phyloP scores from a whole-genome alignment of 2,888 invertebrate genomes.

The Lottia scabra region DNA sequence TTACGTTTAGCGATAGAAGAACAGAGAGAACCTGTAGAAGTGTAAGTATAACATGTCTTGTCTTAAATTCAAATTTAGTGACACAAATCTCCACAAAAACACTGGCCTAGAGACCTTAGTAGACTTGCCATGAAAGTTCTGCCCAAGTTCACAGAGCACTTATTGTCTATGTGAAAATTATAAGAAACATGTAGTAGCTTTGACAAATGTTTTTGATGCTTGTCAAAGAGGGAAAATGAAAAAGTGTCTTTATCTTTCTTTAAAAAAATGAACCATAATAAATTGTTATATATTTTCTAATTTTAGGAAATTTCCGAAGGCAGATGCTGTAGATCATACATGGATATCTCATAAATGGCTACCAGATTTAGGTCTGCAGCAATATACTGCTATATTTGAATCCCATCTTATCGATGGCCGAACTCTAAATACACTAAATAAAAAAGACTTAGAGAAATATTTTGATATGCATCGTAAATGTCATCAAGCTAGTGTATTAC shows the following conservation, averaged over 20 bases:
- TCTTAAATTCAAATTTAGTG: background rate
- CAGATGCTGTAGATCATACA: constrained; percentile 87
- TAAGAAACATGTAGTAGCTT: too few relatives aligned
- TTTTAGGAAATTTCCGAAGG: constrained; percentile 80
- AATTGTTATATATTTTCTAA: background rate
- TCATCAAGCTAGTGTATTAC: constrained; percentile 93
- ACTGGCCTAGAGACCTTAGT: background rate
- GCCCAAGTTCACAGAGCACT: too few relatives aligned
- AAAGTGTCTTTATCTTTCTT: too few relatives aligned
- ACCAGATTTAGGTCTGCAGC: constrained; percentile 88
- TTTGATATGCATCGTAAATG: constrained; percentile 92
- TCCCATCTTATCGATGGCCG: constrained; percentile 92
- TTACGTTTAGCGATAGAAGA: constrained; percentile 93
- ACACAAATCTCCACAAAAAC: too few relatives aligned
- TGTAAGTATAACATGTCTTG: constrained; percentile 68
- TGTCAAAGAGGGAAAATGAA: too few relatives aligned
- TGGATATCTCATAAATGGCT: constrained; percentile 96
- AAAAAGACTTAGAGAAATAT: constrained; percentile 94
- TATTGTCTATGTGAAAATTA: too few relatives aligned
- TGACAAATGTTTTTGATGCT: too few relatives aligned
- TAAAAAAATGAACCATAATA: too few relatives aligned
- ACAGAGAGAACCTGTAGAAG: constrained; percentile 86
- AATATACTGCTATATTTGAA: constrained; percentile 90
- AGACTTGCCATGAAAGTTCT: background rate
- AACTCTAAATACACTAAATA: constrained; percentile 91